Percentiles rank a stretch among this genome's conserved stretches.
phyloP scores from a whole-genome alignment of 2,888 invertebrate genomes.

The Eupithecia exiguata region DNA sequence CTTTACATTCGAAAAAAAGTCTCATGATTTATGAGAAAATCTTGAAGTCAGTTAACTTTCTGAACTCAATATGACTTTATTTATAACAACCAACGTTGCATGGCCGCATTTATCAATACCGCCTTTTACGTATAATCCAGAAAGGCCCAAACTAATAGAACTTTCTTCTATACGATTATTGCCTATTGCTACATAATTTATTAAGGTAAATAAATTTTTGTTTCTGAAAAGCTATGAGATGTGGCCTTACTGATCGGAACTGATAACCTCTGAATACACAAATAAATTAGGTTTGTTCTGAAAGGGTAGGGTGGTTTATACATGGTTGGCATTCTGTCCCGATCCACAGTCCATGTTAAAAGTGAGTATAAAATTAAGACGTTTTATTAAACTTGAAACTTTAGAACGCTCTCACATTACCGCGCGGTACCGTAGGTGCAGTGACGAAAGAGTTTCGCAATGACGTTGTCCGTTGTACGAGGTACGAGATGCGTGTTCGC shows the following conservation, averaged over 20 bases:
- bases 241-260: constrained; percentile 10
- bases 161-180: constrained; percentile 19
- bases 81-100: not conserved
- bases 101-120: not conserved
- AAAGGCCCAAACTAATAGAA: constrained; percentile 15
- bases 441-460: too few species aligned
- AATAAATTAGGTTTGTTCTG: constrained; percentile 17
- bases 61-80: too few species aligned
- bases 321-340: not conserved
- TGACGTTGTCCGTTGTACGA: too few species aligned
- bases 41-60: too few species aligned
- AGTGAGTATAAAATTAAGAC: not conserved
- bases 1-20: too few species aligned
- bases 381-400: not conserved
- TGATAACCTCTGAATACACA: constrained; percentile 15
- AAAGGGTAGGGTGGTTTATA: constrained; percentile 15
- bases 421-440: too few species aligned
- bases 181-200: constrained; percentile 15
- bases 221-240: constrained; percentile 16
- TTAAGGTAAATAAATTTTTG: constrained; percentile 25
- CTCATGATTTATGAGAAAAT: too few species aligned
- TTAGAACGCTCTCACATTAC: too few species aligned
- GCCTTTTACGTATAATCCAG: not conserved
- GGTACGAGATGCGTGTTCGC: too few species aligned
- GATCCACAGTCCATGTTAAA: not conserved